Evolutionary conservation across 2,113 vertebrate genomes (phyloP).

Genomic region (Prunella fulvescens): DNA sequence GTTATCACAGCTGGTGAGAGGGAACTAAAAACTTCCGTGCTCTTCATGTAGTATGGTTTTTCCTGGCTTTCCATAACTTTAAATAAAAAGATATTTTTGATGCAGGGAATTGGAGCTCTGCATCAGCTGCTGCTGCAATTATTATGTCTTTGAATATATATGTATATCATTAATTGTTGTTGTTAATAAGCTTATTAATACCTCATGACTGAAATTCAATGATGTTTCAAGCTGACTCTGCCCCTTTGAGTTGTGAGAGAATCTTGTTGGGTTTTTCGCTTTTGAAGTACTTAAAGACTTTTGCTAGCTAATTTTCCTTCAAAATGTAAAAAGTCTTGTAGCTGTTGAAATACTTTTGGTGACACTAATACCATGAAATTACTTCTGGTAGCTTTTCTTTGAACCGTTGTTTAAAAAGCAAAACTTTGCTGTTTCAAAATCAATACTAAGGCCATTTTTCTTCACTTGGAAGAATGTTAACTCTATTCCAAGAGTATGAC

Average conservation of each 20-base stretch:
- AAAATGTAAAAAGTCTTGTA: not conserved
- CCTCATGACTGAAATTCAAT: not conserved
- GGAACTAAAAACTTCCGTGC: not conserved
- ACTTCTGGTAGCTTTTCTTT: not conserved
- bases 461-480: not conserved
- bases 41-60: not conserved
- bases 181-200: not conserved
- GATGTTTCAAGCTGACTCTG: conserved; percentile 10
- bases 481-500: not conserved
- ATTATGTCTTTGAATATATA: not conserved
- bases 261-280: not conserved
- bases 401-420: not conserved
- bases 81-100: not conserved
- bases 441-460: not conserved
- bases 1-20: not conserved
- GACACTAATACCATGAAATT: not conserved
- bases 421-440: not conserved
- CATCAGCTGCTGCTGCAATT: not conserved
- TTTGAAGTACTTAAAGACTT: not conserved
- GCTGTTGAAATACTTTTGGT: not conserved
- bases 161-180: not conserved
- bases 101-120: not conserved
- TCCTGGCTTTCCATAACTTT: not conserved
- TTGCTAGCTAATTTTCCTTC: not conserved
- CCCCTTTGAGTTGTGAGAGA: not conserved